Evolutionary conservation across 2,888 invertebrate genomes (phyloP).

Genomic region (Trichopria drosophilae): DNA sequence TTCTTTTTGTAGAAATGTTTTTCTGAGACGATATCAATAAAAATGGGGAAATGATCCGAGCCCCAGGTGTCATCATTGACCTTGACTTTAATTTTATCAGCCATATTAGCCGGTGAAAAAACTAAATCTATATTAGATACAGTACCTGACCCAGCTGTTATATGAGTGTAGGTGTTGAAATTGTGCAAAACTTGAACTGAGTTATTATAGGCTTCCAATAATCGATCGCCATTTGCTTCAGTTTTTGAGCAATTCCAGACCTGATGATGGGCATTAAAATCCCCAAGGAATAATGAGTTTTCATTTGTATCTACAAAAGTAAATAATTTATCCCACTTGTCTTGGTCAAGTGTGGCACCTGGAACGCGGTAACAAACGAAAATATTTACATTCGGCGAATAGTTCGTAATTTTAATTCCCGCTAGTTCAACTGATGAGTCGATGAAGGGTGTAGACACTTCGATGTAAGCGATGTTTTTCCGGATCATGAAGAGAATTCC

Average conservation of each 20-base stretch:
- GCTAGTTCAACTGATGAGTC: background rate
- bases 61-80: slow-evolving; percentile 19
- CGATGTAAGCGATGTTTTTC: background rate
- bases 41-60: no score
- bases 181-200: slow-evolving; percentile 16
- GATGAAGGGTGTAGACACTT: background rate
- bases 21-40: no score
- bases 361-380: background rate
- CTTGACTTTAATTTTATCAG: slow-evolving; percentile 15
- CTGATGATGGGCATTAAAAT: slow-evolving; percentile 18
- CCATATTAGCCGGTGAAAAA: slow-evolving; percentile 5
- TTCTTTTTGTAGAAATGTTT: no score
- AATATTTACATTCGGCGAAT: background rate
- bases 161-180: slow-evolving; percentile 4
- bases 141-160: background rate
- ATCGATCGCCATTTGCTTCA: slow-evolving; percentile 12
- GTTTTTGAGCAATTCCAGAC: slow-evolving; percentile 12
- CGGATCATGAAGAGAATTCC: background rate
- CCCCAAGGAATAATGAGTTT: slow-evolving; percentile 4
- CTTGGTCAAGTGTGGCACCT: background rate
- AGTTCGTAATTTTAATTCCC: background rate
- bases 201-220: slow-evolving; percentile 5
- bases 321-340: background rate
- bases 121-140: slow-evolving; percentile 23
- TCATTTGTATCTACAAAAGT: background rate